Base-by-base conservation (phyloP, 1,140 invertebrate genomes). In the Drosophila oshimai region DNA sequence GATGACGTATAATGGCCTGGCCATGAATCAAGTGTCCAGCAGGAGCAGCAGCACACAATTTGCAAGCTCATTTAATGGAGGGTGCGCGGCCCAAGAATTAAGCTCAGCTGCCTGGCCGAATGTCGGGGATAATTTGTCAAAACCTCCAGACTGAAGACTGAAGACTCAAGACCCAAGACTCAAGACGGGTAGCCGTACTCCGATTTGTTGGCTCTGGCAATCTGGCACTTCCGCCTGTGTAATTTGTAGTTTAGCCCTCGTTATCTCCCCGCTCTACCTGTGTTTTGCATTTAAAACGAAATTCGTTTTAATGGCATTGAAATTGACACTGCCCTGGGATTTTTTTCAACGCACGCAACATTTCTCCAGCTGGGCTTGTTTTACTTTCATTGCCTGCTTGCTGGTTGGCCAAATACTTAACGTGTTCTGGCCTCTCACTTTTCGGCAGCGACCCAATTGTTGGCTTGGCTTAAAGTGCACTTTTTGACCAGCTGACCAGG, bases 221-320 rank as follows among this genome's bases (percentile, higher is more conserved):
- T n/a, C n/a, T n/a, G n/a, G 9, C 61, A 69, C 47, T 83, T 77
- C 78, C 73, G 46, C 53, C 64, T 29, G 26, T 15, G 34, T 55
- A 29, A 45, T 45, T 64, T 51, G 39, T 28, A 69, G 62, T 51
- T 64, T 31, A 10, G 22, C 24, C 26, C 33, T 50, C 28, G 61
- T 47, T 65, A 64, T 62, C 60, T 47, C 20, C 24, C 26, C 10
- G 1, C 26, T 15, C 28, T 15, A 31, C 22, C 36, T 58, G 34
- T 17, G 22, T 50, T 46, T 29, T 62, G 64, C 72, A 74, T 74
- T 79, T 55, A 80, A 79, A 79, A 79, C 41, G 41, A 78, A 77
- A 74, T 78, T 78, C 50, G 50, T 71, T 84, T 84, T 74, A 84
- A 79, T 84, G 79, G 64, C 79, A 84, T 75, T 79, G 71, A 86